Base-by-base conservation (phyloP, 2,113 vertebrate genomes). In the Barnardius zonarius region DNA sequence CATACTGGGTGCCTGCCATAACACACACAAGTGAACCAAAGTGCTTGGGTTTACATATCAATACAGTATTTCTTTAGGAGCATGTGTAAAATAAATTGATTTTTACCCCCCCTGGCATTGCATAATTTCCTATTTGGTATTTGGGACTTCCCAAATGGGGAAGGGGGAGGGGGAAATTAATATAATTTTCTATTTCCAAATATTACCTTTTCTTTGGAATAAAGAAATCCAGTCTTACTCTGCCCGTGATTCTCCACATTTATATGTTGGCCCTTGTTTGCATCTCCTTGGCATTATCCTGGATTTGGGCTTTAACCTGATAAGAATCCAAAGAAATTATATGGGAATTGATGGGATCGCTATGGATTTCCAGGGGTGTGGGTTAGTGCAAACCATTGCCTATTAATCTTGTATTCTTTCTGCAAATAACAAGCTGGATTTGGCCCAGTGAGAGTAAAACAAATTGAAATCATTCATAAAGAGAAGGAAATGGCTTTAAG, bases 341-440 rank as follows among this genome's bases (percentile, higher is more conserved):
- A 44, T 0, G 1, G 83, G 84, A 94, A 85, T 73, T 89, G 82
- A 82, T 94, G 90, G 95, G 75, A 79, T 95, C 63, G 57, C 95
- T 76, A 1, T 57, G 84, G 73, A 80, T 90, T 92, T 93, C 78
- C 91, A 79, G 73, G 84, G 93, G 76, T 91, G 74, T 72, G 68
- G 91, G 62, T 69, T 81, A 37, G 81, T 31, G 78, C 78, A 80
- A 54, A 82, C 83, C 78, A 31, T 27, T 82, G 75, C 75, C 74
- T 57, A 69, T 95, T 92, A 87, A 95, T 83, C 91, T 92, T 78
- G 67, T 82, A 67, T 69, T 91, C 82, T 57, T 72, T 76, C 84
- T 83, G 84, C 95, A 94, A 95, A 97, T 95, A 95, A 73, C 84
- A 74, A 91, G 75, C 84, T 92, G 94, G 91, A 90, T 83, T 95